Base-by-base conservation (phyloP, 2,888 invertebrate species). In the Bugula neritina region DNA sequence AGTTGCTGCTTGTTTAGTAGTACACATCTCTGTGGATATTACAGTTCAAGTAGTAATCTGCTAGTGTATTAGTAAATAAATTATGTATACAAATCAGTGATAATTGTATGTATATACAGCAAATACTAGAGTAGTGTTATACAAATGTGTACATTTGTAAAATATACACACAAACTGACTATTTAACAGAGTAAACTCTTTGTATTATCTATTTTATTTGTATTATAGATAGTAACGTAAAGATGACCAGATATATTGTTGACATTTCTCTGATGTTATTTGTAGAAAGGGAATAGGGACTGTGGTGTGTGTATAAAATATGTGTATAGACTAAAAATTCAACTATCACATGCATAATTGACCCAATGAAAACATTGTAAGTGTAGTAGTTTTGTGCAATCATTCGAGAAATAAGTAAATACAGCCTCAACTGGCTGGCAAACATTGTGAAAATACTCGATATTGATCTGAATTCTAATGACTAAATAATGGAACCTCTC, bases 131-230 rank as follows among this genome's bases (percentile, higher is more conserved):
- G 3, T 3, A 2, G 13, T 34, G 13, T 31, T 63, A 34, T 63
- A 63, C 63, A 63, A 63, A 63, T 63, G 63, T 63, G 63, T 63
- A 63, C 63, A 63, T 63, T 63, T 63, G 63, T 63, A 63, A 63
- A 63, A 63, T 63, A 27, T 31, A 63, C 63, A 63, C 63, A 63
- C 43, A 10, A 5, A 43, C 43, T 17, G 17, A 17, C 43, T 17
- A 10, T 5, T 43, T 43, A 5, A 43, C 17, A 43, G 43, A 43
- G 43, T 43, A 43, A 5, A 43, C 43, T 43, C 5, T 63, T 27
- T 63, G 31, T 31, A 63, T 31, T 63, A 63, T 63, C 63, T 63
- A 25, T 63, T 63, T 31, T 63, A 63, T 63, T 63, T 63, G 63
- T 63, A 63, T 63, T 63, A 17, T 43, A 17, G 43, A 43, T 43